Percentiles rank a stretch among this genome's conserved stretches.
These are phyloP conservation scores for Cheilosia vulpina DNA, from an alignment of 2,888 invertebrate species.

Conservation along the genomic window DNA sequence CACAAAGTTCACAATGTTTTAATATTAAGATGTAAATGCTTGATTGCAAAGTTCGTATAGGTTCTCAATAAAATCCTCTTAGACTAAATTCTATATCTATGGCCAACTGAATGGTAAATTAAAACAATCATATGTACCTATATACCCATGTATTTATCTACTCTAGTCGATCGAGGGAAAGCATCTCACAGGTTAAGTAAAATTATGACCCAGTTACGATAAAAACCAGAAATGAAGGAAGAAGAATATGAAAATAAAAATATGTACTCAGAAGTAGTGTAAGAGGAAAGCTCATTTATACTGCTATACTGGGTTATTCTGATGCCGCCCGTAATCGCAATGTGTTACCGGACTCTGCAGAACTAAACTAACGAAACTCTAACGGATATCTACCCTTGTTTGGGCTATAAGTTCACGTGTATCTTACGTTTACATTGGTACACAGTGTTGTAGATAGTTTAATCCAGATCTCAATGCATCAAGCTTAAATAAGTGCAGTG, in stretches of 20 bases:
- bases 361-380: background rate
- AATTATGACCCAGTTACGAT: slow-evolving; percentile 56
- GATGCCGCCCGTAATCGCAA: slow-evolving; percentile 7
- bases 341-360: background rate
- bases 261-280: background rate
- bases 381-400: slow-evolving; percentile 51
- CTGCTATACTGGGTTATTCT: slow-evolving; percentile 25
- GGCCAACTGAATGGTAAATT: too few species aligned
- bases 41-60: too few species aligned
- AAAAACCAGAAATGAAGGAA: slow-evolving; percentile 39
- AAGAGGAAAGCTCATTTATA: slow-evolving; percentile 17
- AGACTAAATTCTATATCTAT: too few species aligned
- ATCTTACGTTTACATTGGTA: background rate
- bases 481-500: too few species aligned
- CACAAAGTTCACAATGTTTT: too few species aligned
- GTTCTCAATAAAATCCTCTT: too few species aligned
- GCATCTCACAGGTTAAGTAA: slow-evolving; percentile 30
- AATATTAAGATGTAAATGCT: too few species aligned
- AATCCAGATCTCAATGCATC: background rate
- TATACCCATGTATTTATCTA: too few species aligned
- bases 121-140: background rate
- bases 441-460: slow-evolving; percentile 21
- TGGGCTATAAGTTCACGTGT: slow-evolving; percentile 42
- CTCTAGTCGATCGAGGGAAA: slow-evolving; percentile 44
- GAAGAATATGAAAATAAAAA: slow-evolving; percentile 34